Base-by-base conservation (phyloP, 2,888 invertebrate genomes). In the Oscheius myriophilus region DNA sequence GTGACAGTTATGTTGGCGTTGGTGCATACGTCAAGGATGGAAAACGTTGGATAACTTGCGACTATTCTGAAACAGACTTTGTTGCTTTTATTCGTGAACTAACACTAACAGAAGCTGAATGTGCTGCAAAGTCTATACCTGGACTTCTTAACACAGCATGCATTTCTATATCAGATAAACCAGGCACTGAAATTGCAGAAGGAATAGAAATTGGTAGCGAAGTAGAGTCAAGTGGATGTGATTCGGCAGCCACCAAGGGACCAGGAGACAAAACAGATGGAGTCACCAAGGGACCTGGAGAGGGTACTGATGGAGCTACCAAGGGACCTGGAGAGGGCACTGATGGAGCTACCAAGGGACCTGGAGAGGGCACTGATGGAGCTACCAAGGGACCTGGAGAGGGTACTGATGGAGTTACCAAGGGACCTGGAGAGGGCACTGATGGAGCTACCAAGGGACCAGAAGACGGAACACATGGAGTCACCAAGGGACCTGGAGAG, bases 131-230 rank as follows among this genome's bases (percentile, higher is more conserved):
- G 1, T 26, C 51, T n/a, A 61, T 33, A 11, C 46, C 46, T 23
- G 61, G 33, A 33, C n/a, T 61, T 25, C 21, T 43, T 16, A 58
- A 58, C 25, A 6, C 25, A 54, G n/a, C 25, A 12, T 54, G 54
- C 39, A 25, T 54, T 6, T 16, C 14, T 14, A 23, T 33, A 1
- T 54, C 25, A 16, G 25, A 26, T 16, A 3, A 2, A 2, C 16
- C 16, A 11, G 18, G 14, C 4, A n/a, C 12, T 6, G 41, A 18
- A 21, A 33, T 49, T n/a, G n/a, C 51, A 3, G n/a, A 14, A 16
- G 61, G n/a, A 26, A 33, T 39, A 2, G 46, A 49, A 1, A 25
- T 2, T 1, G 42, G 42, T 6, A 18, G 21, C 39, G 26, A 41
- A 18, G 42, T 12, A 2, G 57, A n/a, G 21, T 12, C 4, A 21